These are phyloP conservation scores for Heteronetta atricapilla DNA, from an alignment of 2,113 vertebrate species.

Conservation along the genomic window DNA sequence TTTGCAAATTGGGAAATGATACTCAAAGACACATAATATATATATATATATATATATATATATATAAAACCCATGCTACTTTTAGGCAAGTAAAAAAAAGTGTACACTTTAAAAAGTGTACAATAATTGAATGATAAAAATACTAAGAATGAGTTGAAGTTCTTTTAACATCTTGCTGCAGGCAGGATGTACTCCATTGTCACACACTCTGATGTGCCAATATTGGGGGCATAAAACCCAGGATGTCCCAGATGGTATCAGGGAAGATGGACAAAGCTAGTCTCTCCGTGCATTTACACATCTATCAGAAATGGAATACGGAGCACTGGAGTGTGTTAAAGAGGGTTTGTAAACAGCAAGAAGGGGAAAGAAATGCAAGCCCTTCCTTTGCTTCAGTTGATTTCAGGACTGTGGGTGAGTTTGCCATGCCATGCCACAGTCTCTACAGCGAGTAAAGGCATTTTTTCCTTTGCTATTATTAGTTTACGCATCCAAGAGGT, in stretches of 20 bases:
- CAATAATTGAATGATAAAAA: background rate
- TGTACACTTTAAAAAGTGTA: background rate
- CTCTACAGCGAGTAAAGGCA: background rate
- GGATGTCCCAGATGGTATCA: background rate
- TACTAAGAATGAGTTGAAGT: background rate
- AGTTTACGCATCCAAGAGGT: background rate
- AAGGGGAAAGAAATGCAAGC: background rate
- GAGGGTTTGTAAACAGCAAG: background rate
- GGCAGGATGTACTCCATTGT: background rate
- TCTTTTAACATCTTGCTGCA: background rate
- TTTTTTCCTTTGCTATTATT: conserved; percentile 26
- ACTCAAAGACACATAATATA: background rate
- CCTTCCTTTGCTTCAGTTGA: background rate
- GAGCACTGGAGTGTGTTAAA: background rate
- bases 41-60: too few relatives aligned
- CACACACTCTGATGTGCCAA: background rate
- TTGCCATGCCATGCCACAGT: background rate
- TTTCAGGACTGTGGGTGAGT: background rate
- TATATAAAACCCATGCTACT: background rate
- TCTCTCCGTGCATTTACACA: background rate
- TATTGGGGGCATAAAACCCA: background rate
- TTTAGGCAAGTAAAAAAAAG: background rate
- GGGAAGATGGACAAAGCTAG: background rate
- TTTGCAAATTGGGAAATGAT: background rate
- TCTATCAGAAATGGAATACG: background rate